phyloP scores from a whole-genome alignment of 2,888 invertebrate species.

The Meganola albula region DNA sequence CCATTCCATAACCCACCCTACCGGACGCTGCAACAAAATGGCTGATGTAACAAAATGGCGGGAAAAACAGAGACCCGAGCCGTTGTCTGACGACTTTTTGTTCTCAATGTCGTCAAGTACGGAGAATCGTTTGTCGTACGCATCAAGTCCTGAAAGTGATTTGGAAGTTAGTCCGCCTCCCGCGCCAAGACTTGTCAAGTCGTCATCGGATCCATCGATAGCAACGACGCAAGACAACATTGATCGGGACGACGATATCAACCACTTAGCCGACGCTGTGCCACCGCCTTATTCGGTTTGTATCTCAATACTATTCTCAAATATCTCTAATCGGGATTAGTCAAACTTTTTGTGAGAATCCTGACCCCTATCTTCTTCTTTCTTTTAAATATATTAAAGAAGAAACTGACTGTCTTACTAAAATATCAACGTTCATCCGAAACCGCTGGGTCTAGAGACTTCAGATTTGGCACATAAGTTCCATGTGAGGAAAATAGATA shows the following conservation, averaged over 20 bases:
- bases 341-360: too few relatives aligned
- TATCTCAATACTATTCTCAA: too few relatives aligned
- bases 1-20: constrained; percentile 74
- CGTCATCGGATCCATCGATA: constrained; percentile 96
- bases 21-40: constrained; percentile 53
- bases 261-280: constrained; percentile 79
- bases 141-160: constrained; percentile 97
- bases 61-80: constrained; percentile 93
- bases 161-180: constrained; percentile 88
- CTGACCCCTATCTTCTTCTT: too few relatives aligned
- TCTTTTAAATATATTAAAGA: too few relatives aligned
- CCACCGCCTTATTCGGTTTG: constrained; percentile 93
- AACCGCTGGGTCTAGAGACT: too few relatives aligned
- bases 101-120: constrained; percentile 95
- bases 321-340: too few relatives aligned
- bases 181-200: constrained; percentile 85
- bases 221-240: constrained; percentile 94
- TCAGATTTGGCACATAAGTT: too few relatives aligned
- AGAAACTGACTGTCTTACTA: too few relatives aligned
- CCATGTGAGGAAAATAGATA: too few relatives aligned
- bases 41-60: constrained; percentile 36
- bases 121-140: constrained; percentile 92
- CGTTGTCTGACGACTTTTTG: constrained; percentile 98
- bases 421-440: too few relatives aligned
- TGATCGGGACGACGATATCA: constrained; percentile 79